Evolutionary conservation across 2,797 vertebrate species (phyloP), one percentile per base, ranked within the genome.

Genomic region (Chiroxiphia lanceolata): DNA sequence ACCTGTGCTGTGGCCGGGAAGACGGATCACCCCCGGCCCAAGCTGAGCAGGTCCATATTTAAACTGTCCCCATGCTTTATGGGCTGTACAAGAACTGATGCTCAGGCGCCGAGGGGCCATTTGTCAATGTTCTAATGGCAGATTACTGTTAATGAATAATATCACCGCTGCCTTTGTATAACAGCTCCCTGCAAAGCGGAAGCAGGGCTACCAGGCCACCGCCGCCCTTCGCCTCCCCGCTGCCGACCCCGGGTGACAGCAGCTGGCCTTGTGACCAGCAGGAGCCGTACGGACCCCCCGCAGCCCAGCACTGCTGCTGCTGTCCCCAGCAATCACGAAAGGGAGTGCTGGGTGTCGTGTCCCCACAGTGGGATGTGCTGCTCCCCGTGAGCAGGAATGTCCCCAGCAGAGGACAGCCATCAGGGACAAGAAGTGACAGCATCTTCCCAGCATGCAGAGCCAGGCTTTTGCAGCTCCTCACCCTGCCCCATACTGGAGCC

Each of bases 61-160:
- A 99, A 99, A 98, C 99, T 98, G 98, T 99, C 98, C 98, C 98
- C 95, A 98, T 99, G 98, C 98, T 99, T 99, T 99, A 99, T 99
- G 98, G 98, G 97, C 95, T 95, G 97, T 96, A 98, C 96, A 94
- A 97, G 98, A 87, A 97, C 97, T 97, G 97, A 98, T 96, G 97
- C 93, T 97, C 97, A 94, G 95, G 97, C 89, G 84, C 97, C 87
- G 96, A 97, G 96, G 97, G 96, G 96, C 98, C 98, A 98, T 98
- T 98, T 98, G 98, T 99, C 98, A 98, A 97, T 97, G 98, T 99
- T 99, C 98, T 98, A 98, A 98, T 98, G 98, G 98, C 98, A 98
- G 98, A 98, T 98, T 98, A 98, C 98, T 98, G 98, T 98, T 99
- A 98, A 99, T 99, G 98, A 99, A 99, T 98, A 98, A 98, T 98